Evolutionary conservation across 1,140 invertebrate species (phyloP).

Genomic region (Schmidtea mediterranea): DNA sequence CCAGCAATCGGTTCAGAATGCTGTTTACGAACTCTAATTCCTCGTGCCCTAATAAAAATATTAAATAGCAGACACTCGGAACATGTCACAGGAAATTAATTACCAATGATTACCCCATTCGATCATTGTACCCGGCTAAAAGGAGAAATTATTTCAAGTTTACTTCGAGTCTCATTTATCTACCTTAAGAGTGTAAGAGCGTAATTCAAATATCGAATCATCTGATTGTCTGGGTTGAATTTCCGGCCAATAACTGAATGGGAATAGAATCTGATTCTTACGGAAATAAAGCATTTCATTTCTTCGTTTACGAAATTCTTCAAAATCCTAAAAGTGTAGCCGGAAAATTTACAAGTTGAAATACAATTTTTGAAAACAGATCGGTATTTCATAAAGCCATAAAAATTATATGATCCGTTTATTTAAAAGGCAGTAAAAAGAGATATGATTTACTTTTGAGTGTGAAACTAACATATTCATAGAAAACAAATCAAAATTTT

Average conservation of each 20-base stretch:
- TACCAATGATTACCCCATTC: conserved; percentile 91
- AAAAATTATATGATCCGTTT: too few species aligned
- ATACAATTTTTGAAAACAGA: too few species aligned
- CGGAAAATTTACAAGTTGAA: too few species aligned
- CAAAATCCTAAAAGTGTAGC: conserved; percentile 37
- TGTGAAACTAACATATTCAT: too few species aligned
- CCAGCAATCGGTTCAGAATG: conserved; percentile 76
- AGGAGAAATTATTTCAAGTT: conserved; percentile 7
- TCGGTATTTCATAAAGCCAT: too few species aligned
- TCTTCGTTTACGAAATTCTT: conserved; percentile 46
- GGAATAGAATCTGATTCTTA: conserved; percentile 63
- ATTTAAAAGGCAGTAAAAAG: too few species aligned
- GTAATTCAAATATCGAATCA: conserved; percentile 63
- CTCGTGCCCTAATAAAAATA: conserved; percentile 40
- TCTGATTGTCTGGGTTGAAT: conserved; percentile 36
- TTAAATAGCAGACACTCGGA: not conserved
- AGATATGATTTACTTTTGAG: too few species aligned
- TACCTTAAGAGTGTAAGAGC: conserved; percentile 30
- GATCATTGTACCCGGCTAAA: conserved; percentile 67
- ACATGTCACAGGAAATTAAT: conserved; percentile 10
- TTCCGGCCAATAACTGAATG: conserved; percentile 35
- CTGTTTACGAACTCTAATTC: conserved; percentile 58
- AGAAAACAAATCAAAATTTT: too few species aligned
- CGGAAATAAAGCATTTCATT: conserved; percentile 54
- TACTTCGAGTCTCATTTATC: not conserved